These are phyloP conservation scores for Neoniphon sammara DNA, from an alignment of 2,797 vertebrate genomes.

Conservation along the genomic window DNA sequence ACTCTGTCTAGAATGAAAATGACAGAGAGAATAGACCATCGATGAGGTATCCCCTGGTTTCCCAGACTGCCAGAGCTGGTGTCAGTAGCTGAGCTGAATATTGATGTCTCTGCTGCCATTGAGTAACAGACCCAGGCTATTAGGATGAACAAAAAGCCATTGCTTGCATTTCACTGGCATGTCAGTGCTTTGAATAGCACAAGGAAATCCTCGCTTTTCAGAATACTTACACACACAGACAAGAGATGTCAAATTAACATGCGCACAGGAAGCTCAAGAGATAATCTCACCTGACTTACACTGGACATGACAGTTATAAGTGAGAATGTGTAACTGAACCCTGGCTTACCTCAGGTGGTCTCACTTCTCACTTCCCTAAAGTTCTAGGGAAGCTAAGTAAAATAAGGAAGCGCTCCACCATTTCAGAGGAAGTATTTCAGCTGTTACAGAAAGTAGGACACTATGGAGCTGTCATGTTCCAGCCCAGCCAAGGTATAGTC, in stretches of 20 bases:
- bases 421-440: slow-evolving; percentile 76
- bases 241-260: slow-evolving; percentile 56
- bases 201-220: slow-evolving; percentile 38
- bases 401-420: slow-evolving; percentile 69
- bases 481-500: neutral
- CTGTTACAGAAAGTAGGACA: slow-evolving; percentile 35
- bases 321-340: slow-evolving; percentile 10
- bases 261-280: neutral
- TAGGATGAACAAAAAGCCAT: slow-evolving; percentile 54
- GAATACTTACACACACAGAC: neutral
- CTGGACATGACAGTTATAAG: slow-evolving; percentile 21
- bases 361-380: slow-evolving; percentile 69
- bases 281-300: slow-evolving; percentile 28
- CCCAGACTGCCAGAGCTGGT: slow-evolving; percentile 39
- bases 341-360: slow-evolving; percentile 54
- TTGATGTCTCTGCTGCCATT: slow-evolving; percentile 58
- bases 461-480: slow-evolving; percentile 18
- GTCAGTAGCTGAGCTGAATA: slow-evolving; percentile 75
- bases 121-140: slow-evolving; percentile 45
- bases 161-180: slow-evolving; percentile 39
- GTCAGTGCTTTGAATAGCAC: slow-evolving; percentile 24
- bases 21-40: slow-evolving; percentile 32
- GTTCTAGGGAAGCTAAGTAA: slow-evolving; percentile 68
- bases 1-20: slow-evolving; percentile 26
- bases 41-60: slow-evolving; percentile 57